Evolutionary conservation across 2,113 vertebrate genomes (phyloP), one percentile per base, ranked within the genome.

Genomic region (Oostethus manadensis): DNA sequence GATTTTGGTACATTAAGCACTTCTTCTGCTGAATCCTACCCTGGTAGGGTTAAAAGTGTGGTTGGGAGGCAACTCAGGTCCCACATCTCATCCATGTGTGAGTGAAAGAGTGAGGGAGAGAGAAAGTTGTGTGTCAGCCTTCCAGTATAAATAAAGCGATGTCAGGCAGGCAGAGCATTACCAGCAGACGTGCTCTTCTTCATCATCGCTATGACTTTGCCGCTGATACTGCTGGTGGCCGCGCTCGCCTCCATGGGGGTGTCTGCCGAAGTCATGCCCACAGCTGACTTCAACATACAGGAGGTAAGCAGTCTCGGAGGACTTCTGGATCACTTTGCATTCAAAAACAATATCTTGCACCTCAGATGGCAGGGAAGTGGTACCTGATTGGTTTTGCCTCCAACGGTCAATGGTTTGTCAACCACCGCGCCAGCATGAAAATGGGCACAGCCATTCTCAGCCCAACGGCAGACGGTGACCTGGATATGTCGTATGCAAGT

Each of bases 301-400:
- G 77, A 83, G 91, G 95, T 96, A 79, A 92, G 84, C 70, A 0
- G 17, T 26, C 14, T 1, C 21, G 35, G n/a, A 26, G 3, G 3
- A 16, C 16, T 43, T 38, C n/a, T 40, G 18, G 10, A 14, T 23
- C 22, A 17, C 26, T 45, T 11, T 9, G 10, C 18, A 38, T 33
- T 23, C 17, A 23, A 18, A 56, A 3, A 21, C 10, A 2, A 35
- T 26, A 9, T 26, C 23, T 33, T 38, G 20, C 60, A 50, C 59
- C 61, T 21, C 70, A 95, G 95, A 71, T 93, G 67, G 56, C 81
- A 0, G 93, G 94, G 13, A 91, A 73, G 46, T 96, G 95, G 94
- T 93, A 91, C 58, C 80, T 92, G 70, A 68, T 94, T 0, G 93
- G 89, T 51, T 82, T 93, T 78, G 93, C 92, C 2, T 92, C 92